Evolutionary conservation across 2,113 vertebrate genomes (phyloP), one percentile per base, ranked within the genome.

Genomic region (Heterotilapia buettikoferi): DNA sequence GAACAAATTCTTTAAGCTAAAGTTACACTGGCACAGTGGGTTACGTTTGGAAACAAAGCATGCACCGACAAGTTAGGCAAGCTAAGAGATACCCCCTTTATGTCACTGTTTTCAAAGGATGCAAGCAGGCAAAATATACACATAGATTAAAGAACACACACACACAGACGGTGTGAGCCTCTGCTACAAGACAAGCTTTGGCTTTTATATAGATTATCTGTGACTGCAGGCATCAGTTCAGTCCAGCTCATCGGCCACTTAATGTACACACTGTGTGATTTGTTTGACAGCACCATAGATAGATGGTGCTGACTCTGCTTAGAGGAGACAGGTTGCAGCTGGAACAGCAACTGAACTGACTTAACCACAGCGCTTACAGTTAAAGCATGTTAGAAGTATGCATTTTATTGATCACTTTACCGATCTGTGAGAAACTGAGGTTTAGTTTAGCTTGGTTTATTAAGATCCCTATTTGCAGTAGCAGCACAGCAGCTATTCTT

Each of bases 231-330:
- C 87, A 61, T 88, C 81, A 84, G 56, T 56, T 56, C 29, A 84
- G 79, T 63, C 80, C 31, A 68, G 31, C 86, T 84, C 53, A 85
- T 53, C 80, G 56, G 84, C 79, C 71, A 83, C 84, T 85, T 5
- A 36, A 80, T 85, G 85, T 90, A 89, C 57, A 88, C 89, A 88
- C 43, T 76, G 57, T 79, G 57, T 45, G 82, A 85, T 90, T 92
- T 91, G 91, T 94, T 95, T 93, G 92, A 93, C 92, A 91, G 89
- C 68, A 29, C 56, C 73, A 16, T 61, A 88, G 86, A 92, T 83
- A 38, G 59, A 90, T 81, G 59, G 57, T 81, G 61, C 79, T 76
- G 4, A 66, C 79, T 86, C 52, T 84, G 80, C 85, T 73, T 50
- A 56, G 40, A 84, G 83, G 91, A 88, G 86, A 92, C 53, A n/a